Conservation (phyloP, 2,797 vertebrate species). For the Hafferia zeledoni region DNA sequence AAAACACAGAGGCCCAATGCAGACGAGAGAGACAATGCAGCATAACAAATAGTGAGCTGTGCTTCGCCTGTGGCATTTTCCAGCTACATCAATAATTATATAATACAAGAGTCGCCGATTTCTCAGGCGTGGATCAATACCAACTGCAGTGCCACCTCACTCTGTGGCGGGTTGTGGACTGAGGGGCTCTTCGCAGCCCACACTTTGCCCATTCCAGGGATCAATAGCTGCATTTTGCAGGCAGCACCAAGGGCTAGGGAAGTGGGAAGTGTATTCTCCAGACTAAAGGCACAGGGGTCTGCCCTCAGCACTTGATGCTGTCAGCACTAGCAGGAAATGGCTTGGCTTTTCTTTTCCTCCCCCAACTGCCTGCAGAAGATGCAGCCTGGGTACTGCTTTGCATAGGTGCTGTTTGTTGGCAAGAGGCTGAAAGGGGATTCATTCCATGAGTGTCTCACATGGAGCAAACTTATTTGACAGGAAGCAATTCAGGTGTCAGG, state of each 20-base stretch:
- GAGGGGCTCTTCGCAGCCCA: background rate
- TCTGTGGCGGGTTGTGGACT: constrained; percentile 7
- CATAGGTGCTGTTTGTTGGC: background rate
- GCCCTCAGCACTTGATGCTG: rapidly evolving
- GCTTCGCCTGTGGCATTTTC: constrained; percentile 78
- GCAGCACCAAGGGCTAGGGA: background rate
- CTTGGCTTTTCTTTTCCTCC: rapidly evolving
- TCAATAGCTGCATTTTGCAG: constrained; percentile 8
- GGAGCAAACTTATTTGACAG: background rate
- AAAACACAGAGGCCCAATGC: constrained; percentile 63
- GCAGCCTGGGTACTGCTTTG: background rate
- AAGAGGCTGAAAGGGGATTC: background rate
- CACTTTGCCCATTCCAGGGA: background rate
- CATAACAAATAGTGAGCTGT: constrained; percentile 78
- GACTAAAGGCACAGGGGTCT: background rate
- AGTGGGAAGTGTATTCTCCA: rapidly evolving
- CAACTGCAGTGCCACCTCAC: constrained; percentile 17
- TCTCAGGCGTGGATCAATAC: constrained; percentile 70
- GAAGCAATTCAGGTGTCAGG: background rate
- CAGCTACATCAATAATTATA: constrained; percentile 81
- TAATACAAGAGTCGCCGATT: constrained; percentile 74
- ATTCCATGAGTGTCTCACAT: rapidly evolving
- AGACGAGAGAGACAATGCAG: constrained; percentile 76
- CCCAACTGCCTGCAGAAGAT: background rate
- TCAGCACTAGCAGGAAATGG: background rate